Evolutionary conservation across 1,140 invertebrate species (phyloP), one percentile per base, ranked within the genome.

Genomic region (Riptortus pedestris): DNA sequence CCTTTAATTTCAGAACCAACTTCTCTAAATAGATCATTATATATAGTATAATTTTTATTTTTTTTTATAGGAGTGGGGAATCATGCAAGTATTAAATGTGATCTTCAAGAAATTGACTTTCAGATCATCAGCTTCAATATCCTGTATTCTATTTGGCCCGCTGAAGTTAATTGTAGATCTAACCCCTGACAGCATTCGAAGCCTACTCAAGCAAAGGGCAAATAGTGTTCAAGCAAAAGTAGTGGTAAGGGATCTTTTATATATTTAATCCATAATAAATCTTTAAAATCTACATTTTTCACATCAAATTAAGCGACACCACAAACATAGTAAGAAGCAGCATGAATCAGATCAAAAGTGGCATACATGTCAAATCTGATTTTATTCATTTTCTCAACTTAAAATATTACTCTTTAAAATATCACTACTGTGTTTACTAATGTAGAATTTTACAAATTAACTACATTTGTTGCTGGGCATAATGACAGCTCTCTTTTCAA

Each of bases 1-100:
- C n/a, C n/a, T n/a, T n/a, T n/a, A n/a, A n/a, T n/a, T n/a, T n/a
- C n/a, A n/a, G n/a, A n/a, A n/a, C n/a, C n/a, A n/a, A n/a, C n/a
- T n/a, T n/a, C n/a, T n/a, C n/a, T n/a, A n/a, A n/a, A n/a, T n/a
- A n/a, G n/a, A n/a, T n/a, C n/a, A n/a, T n/a, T n/a, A n/a, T n/a
- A n/a, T 51, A 51, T 20, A 7, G 22, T 20, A 9, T 51, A 7
- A 51, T 20, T 51, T 9, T 51, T 51, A n/a, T n/a, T 48, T 16
- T 3, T 22, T 47, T 2, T 67, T 64, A 20, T 16, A 69, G 68
- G 62, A 67, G 11, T 69, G 68, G 68, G 61, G 61, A 5, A 33
- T 26, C 11, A 5, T 31, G n/a, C 65, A 61, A 38, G 59, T 65
- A 11, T 16, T 57, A 18, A 33, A 48, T 4, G 63, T 60, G 20